A percentile compares a stretch with the other conserved stretches of the same genome.
Conservation (phyloP, 2,888 invertebrate genomes). For the Thymelicus lineola region DNA sequence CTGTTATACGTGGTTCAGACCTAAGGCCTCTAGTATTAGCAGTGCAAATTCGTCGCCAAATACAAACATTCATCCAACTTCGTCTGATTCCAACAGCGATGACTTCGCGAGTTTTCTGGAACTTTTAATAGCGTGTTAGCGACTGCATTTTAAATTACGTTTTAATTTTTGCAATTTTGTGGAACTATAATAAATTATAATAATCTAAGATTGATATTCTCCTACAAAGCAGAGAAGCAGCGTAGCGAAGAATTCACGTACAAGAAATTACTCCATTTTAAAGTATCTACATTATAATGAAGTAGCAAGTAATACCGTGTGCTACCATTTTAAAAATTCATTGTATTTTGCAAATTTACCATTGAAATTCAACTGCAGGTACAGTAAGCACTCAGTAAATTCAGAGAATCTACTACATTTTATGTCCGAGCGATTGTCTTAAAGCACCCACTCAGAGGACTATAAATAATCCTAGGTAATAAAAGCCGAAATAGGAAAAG, state of each 20-base stretch:
- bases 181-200: background rate
- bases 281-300: too few relatives aligned
- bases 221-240: too few relatives aligned
- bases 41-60: constrained; percentile 56
- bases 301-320: too few relatives aligned
- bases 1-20: background rate
- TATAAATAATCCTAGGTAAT: constrained; percentile 77
- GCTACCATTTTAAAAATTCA: background rate
- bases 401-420: constrained; percentile 36
- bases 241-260: too few relatives aligned
- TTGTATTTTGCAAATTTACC: constrained; percentile 15
- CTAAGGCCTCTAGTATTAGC: constrained; percentile 62
- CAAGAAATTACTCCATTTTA: too few relatives aligned
- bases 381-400: constrained; percentile 34
- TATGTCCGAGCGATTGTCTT: constrained; percentile 44
- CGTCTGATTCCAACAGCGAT: constrained; percentile 28
- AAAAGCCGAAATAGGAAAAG: constrained; percentile 76
- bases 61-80: constrained; percentile 57
- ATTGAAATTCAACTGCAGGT: constrained; percentile 36
- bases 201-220: too few relatives aligned
- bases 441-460: constrained; percentile 54
- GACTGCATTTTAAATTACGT: constrained; percentile 24
- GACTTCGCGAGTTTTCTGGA: constrained; percentile 26
- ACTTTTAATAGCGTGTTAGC: constrained; percentile 30
- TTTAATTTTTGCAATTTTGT: background rate